Conservation (phyloP, 2,888 invertebrate species). For the Cephus pulcher region DNA sequence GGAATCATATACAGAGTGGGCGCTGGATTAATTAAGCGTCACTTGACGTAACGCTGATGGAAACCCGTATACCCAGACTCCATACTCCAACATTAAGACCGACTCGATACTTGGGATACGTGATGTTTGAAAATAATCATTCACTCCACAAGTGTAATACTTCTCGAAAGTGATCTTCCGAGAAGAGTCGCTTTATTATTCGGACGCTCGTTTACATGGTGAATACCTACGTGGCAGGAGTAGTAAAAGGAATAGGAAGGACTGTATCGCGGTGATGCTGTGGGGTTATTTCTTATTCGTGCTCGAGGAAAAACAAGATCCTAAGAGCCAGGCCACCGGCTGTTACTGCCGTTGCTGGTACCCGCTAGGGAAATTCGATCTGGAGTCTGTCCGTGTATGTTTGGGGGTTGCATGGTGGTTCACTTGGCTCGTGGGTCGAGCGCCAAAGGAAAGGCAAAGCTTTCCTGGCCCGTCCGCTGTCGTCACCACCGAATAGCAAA, state of each 20-base stretch:
- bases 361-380: constrained; percentile 61
- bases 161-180: neutral
- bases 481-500: constrained; percentile 14
- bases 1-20: neutral
- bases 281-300: constrained; percentile 42
- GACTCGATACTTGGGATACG: neutral
- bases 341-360: constrained; percentile 16
- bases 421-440: constrained; percentile 12
- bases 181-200: neutral
- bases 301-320: constrained; percentile 33
- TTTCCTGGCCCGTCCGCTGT: constrained; percentile 14
- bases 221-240: neutral
- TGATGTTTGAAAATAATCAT: neutral
- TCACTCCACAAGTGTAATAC: neutral
- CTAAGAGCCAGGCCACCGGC: neutral
- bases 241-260: neutral
- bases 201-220: neutral
- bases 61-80: neutral
- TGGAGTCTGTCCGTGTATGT: constrained; percentile 58
- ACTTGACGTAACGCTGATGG: neutral
- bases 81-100: neutral
- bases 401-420: constrained; percentile 42
- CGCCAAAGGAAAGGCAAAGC: constrained; percentile 21
- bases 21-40: neutral
- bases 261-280: neutral